Conservation (phyloP, 1,140 invertebrate genomes). For the Heterodera carotae region DNA sequence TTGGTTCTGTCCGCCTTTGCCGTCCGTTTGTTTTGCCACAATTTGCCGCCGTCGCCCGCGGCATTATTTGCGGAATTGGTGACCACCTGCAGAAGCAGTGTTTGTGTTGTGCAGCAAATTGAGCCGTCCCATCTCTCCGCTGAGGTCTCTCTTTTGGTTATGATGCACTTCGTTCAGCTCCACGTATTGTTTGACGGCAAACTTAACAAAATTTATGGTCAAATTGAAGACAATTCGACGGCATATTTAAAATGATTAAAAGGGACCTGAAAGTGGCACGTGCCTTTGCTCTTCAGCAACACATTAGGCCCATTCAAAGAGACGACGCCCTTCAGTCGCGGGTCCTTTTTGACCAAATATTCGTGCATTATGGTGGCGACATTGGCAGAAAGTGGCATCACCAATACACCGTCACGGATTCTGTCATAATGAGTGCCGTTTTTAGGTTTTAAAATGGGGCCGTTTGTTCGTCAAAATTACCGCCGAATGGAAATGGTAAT, state of each 20-base stretch:
- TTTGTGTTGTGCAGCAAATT: constrained; percentile 8
- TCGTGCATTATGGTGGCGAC: constrained; percentile 45
- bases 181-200: constrained; percentile 61
- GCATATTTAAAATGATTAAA: background rate
- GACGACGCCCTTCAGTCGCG: constrained; percentile 51
- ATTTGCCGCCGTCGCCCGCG: background rate
- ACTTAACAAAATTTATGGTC: constrained; percentile 47
- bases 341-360: constrained; percentile 38
- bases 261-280: constrained; percentile 62
- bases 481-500: constrained; percentile 66
- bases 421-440: no score
- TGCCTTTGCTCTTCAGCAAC: constrained; percentile 57
- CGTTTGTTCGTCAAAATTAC: constrained; percentile 36
- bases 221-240: background rate
- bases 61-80: background rate
- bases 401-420: constrained; percentile 58
- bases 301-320: constrained; percentile 43
- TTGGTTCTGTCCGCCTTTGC: background rate
- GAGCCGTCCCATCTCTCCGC: constrained; percentile 29
- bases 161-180: constrained; percentile 52
- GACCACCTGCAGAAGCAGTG: background rate
- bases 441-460: no score
- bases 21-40: background rate
- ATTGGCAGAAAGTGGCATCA: constrained; percentile 59
- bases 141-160: constrained; percentile 9